Evolutionary conservation across 2,888 invertebrate species (phyloP), one percentile per base, ranked within the genome.

Genomic region (Seira ritae): DNA sequence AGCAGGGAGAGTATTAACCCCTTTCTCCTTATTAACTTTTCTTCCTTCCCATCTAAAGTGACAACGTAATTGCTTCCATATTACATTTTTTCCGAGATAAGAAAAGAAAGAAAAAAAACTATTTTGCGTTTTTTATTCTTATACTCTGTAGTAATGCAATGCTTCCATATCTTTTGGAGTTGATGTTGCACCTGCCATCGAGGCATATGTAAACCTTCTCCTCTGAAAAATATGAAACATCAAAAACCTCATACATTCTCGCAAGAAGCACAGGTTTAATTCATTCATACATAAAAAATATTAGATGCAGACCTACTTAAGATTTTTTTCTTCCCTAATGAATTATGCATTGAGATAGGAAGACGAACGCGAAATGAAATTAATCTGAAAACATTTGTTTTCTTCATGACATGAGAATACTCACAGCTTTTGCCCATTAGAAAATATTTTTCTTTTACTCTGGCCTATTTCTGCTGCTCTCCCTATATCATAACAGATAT

Each of bases 281-380:
- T 74, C 74, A 74, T 66, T 42, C 23, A 67, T 66, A 66, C 42
- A 10, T 42, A 60, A 55, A 22, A 42, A 19, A 17, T 37, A 69
- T 42, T 46, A 68, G 20, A 31, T 24, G n/a, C 31, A 68, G 31
- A n/a, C 20, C 31, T 8, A 50, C 55, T 17, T 19, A 66, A 62
- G n/a, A 20, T 65, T 17, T 19, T 22, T 66, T 74, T 60, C 31
- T 8, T 17, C n/a, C 60, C 78, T 78, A 78, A 79, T 79, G 79
- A 79, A 79, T 79, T 50, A 79, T 73, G 62, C 42, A 79, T 79
- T 19, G 71, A 31, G 70, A 65, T 66, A 46, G 79, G 70, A 70
- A 76, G n/a, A n/a, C n/a, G n/a, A n/a, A n/a, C n/a, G n/a, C 67
- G 55, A 71, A 62, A 76, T 76, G 76, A 69, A 78, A 78, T 71